Percentiles rank a stretch among this genome's conserved stretches.
These are phyloP conservation scores for Lutraria lutraria DNA, from an alignment of 2,888 invertebrate species.

Conservation along the genomic window DNA sequence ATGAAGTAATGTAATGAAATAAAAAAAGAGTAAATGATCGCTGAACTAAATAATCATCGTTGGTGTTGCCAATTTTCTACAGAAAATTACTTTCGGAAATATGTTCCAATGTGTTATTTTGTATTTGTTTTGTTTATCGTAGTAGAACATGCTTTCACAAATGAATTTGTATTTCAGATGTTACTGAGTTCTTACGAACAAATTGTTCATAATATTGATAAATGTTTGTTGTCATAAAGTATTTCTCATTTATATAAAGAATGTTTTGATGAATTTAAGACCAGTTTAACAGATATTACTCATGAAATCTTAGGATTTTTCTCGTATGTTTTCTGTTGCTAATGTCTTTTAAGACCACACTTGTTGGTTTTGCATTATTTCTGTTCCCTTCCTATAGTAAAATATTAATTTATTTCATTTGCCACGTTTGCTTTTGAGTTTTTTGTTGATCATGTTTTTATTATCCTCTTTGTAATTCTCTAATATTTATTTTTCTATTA, in stretches of 20 bases:
- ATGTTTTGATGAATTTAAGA: neutral
- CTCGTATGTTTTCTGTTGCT: neutral
- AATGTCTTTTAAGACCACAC: slow-evolving; percentile 15
- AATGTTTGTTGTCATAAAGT: slow-evolving; percentile 20
- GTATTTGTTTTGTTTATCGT: neutral
- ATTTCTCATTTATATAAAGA: slow-evolving; percentile 17
- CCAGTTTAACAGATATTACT: neutral
- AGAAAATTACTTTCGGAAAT: neutral
- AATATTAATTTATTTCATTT: neutral
- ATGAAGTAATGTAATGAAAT: neutral
- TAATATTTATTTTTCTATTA: too few relatives aligned
- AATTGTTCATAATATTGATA: slow-evolving; percentile 13
- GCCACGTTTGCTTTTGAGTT: neutral
- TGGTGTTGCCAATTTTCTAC: neutral
- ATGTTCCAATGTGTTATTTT: neutral
- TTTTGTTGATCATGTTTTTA: too few relatives aligned
- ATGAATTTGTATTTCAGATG: neutral
- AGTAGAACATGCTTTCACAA: neutral
- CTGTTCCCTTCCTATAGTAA: neutral
- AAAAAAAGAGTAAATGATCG: neutral
- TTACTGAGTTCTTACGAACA: neutral
- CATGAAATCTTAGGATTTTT: neutral
- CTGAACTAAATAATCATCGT: neutral
- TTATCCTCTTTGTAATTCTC: too few relatives aligned
- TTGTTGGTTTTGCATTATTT: neutral